Base-by-base conservation (phyloP, 2,113 vertebrate genomes). In the Rhea americana region DNA sequence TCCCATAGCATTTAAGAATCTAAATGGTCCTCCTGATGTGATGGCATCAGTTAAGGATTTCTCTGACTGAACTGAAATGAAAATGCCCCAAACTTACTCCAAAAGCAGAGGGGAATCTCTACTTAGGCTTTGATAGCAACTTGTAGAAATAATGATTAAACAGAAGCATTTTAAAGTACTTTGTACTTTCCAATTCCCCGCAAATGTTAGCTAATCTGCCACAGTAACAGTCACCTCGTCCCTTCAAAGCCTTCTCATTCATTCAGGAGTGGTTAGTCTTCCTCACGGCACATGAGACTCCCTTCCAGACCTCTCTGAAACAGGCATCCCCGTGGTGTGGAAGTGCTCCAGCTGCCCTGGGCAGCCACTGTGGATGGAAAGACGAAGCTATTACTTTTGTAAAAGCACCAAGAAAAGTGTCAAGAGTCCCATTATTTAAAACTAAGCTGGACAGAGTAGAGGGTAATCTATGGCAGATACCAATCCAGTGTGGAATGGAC, bases 391-490 rank as follows among this genome's bases (percentile, higher is more conserved):
- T 91, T 93, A 81, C 39, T 90, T 93, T 47, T 58, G 28, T 35
- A 93, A 94, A 78, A 71, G 76, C 65, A 93, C 72, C 72, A 91
- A 91, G 87, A 85, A 94, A 90, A 83, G 35, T 68, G 70, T 78
- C 90, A 83, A 41, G 67, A 88, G 76, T n/a, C 53, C 43, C 28
- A 72, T 88, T 93, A 88, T 81, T 93, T 94, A 84, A 70, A 93
- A 58, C 39, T 66, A 50, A 93, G 18, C 18, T 88, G 66, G 28
- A 20, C 35, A 90, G 28, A 22, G 61, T 26, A 13, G 51, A 91
- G 28, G 20, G 21, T 81, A 95, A 84, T 68, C 20, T 43, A 41
- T 76, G 72, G 73, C 39, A 84, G 51, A 94, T 62, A 81, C 53
- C 35, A 83, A 25, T 76, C 19, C 83, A 86, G 65, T 35, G 79